These are phyloP conservation scores for Cerastoderma edule DNA, from an alignment of 2,888 invertebrate genomes.

Conservation along the genomic window DNA sequence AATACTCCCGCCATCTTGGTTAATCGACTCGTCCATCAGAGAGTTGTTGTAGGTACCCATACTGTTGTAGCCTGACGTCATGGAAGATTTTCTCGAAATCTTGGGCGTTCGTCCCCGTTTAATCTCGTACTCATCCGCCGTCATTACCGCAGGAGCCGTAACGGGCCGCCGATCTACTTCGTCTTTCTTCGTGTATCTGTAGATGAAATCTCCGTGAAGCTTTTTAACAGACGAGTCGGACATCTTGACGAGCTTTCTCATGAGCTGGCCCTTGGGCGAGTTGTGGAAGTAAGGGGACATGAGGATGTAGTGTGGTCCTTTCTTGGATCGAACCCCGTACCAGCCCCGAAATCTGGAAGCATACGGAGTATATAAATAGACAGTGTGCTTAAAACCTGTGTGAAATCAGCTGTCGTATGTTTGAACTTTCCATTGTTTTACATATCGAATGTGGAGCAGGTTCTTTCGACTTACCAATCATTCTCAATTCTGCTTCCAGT, in stretches of 20 bases:
- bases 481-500: no score
- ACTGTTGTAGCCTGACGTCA: conserved; percentile 36
- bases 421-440: no score
- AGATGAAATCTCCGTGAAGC: conserved; percentile 64
- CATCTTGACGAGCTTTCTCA: conserved; percentile 58
- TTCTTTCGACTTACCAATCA: no score
- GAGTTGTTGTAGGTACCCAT: conserved; percentile 27
- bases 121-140: conserved; percentile 28
- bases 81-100: conserved; percentile 21
- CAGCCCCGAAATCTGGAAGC: conserved; percentile 74
- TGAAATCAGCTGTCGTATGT: no score
- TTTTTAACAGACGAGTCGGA: conserved; percentile 61
- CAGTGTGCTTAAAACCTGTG: no score
- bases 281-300: conserved; percentile 64
- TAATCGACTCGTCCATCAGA: neutral
- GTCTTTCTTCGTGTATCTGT: conserved; percentile 61
- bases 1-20: neutral
- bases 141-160: conserved; percentile 66
- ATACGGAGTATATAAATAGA: neutral
- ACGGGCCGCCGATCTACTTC: conserved; percentile 58
- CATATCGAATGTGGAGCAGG: no score
- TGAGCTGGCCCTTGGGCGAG: conserved; percentile 65
- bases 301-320: conserved; percentile 72
- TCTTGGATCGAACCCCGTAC: conserved; percentile 66
- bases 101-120: conserved; percentile 34